Percentiles rank a stretch among this genome's conserved stretches.
phyloP scores from a whole-genome alignment of 2,113 vertebrate species.

The Gambusia affinis region DNA sequence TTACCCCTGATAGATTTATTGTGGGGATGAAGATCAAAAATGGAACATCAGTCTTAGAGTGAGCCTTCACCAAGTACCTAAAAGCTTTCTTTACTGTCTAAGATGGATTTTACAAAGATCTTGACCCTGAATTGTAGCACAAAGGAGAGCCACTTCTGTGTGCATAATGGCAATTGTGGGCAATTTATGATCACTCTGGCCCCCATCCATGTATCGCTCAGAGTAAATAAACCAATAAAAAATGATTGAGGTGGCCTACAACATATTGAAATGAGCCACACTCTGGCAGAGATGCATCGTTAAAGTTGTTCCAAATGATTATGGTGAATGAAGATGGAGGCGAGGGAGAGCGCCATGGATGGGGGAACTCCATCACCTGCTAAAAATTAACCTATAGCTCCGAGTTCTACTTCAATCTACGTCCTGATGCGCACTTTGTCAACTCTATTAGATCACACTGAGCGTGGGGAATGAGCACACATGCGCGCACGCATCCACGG shows the following conservation, averaged over 20 bases:
- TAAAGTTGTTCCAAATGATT: conserved; percentile 74
- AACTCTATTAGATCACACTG: conserved; percentile 70
- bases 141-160: conserved; percentile 59
- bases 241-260: conserved; percentile 64
- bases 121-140: conserved; percentile 48
- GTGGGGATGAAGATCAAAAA: conserved; percentile 11
- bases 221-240: conserved; percentile 78
- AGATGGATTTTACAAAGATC: conserved; percentile 53
- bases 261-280: conserved; percentile 66
- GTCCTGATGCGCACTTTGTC: conserved; percentile 70
- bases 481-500: conserved; percentile 25
- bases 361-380: conserved; percentile 67
- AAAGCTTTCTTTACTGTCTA: conserved; percentile 33
- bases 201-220: conserved; percentile 70
- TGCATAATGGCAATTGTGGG: conserved; percentile 65
- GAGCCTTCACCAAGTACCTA: conserved; percentile 31
- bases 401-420: conserved; percentile 64
- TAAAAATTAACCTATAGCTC: conserved; percentile 65
- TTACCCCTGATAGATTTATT: conserved; percentile 13
- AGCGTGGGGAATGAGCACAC: conserved; percentile 38
- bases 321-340: conserved; percentile 67
- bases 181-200: conserved; percentile 67
- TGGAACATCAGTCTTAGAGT: conserved; percentile 22
- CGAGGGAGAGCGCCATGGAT: conserved; percentile 43
- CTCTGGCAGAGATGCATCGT: conserved; percentile 65